phyloP scores from a whole-genome alignment of 1,140 invertebrate genomes.

The Kradibia gibbosae region DNA sequence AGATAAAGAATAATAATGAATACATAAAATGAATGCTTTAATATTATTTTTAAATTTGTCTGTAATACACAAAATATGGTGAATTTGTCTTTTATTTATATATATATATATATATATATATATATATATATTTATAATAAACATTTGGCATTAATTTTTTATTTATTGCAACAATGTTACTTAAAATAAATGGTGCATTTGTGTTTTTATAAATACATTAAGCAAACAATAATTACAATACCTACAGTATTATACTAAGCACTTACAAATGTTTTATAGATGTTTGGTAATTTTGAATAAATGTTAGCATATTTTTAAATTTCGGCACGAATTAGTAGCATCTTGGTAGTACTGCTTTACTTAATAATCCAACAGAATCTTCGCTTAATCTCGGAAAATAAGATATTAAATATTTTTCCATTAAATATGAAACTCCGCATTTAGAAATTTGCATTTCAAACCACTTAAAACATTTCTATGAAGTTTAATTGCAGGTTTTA shows the following conservation, averaged over 20 bases:
- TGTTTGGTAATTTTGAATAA: background rate
- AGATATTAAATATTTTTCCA: background rate
- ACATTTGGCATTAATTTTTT: background rate
- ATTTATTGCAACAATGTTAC: background rate
- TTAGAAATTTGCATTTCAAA: constrained; percentile 12
- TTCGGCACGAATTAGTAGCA: background rate
- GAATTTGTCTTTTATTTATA: no score
- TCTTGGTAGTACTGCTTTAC: background rate
- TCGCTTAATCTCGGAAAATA: background rate
- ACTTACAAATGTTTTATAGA: background rate
- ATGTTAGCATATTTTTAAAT: constrained; percentile 14
- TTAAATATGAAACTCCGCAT: background rate
- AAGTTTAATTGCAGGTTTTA: constrained; percentile 31
- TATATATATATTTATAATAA: background rate
- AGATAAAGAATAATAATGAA: no score
- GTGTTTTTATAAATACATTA: background rate
- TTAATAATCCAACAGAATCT: background rate
- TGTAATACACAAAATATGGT: no score
- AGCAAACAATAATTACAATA: background rate
- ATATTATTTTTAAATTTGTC: no score
- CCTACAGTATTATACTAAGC: background rate
- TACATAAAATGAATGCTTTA: no score
- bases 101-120: no score
- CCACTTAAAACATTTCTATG: constrained; percentile 10
- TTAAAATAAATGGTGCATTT: background rate